phyloP scores from a whole-genome alignment of 2,797 vertebrate genomes.

The Acridotheres tristis region DNA sequence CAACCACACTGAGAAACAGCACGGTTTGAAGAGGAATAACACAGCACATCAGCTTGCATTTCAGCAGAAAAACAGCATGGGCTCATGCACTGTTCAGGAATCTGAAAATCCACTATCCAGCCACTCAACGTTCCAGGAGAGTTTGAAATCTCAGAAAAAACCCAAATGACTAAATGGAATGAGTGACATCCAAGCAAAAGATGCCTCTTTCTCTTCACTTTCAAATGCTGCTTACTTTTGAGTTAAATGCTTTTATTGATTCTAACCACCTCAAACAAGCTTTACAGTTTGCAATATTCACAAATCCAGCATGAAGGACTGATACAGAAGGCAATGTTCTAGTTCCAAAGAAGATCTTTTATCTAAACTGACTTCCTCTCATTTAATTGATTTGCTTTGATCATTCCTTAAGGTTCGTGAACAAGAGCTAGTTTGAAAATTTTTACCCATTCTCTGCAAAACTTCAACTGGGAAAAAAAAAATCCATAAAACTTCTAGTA shows the following conservation, averaged over 20 bases:
- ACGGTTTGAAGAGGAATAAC: neutral
- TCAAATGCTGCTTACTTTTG: conserved; percentile 17
- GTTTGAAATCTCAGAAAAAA: neutral
- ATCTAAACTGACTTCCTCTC: neutral
- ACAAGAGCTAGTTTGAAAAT: neutral
- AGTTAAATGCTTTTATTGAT: conserved; percentile 66
- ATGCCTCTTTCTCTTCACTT: neutral
- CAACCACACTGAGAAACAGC: neutral
- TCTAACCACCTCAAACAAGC: neutral
- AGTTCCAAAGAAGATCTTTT: neutral
- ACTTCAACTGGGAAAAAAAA: neutral
- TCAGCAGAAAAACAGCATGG: neutral
- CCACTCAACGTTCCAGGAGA: accelerated
- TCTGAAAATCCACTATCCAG: neutral
- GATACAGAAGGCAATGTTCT: conserved; percentile 46
- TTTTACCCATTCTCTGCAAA: neutral
- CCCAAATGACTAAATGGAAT: neutral
- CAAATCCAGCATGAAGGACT: conserved; percentile 10
- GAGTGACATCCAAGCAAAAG: neutral
- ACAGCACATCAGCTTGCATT: accelerated
- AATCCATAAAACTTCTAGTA: neutral
- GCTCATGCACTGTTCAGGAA: neutral
- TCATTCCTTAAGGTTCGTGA: neutral
- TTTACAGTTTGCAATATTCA: conserved; percentile 37
- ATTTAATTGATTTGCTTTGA: conserved; percentile 27